Percentiles rank a stretch among this genome's conserved stretches.
Evolutionary conservation across 2,888 invertebrate species (phyloP).

Genomic region (Galerucella calmariensis): DNA sequence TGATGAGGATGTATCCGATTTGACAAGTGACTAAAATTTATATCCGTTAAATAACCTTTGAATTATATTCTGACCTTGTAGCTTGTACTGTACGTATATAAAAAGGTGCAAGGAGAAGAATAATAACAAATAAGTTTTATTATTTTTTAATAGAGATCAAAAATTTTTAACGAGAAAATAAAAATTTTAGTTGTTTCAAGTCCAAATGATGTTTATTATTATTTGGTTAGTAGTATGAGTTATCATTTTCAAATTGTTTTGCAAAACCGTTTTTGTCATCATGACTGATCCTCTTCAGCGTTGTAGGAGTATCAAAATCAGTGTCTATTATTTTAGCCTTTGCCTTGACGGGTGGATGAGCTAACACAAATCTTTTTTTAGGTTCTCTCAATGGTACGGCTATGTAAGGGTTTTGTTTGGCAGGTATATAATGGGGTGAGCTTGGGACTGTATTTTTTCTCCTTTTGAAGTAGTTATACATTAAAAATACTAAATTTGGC

Average conservation of each 20-base stretch:
- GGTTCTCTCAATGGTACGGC: conserved; percentile 82
- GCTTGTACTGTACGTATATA: too few species aligned
- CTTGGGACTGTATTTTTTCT: conserved; percentile 73
- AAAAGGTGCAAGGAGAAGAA: not conserved
- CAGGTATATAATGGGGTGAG: conserved; percentile 83
- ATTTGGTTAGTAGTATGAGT: not conserved
- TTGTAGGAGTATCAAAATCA: conserved; percentile 74
- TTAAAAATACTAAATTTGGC: conserved; percentile 55
- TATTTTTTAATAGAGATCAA: conserved; percentile 8
- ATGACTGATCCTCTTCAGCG: conserved; percentile 73
- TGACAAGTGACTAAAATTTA: too few species aligned
- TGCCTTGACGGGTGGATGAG: conserved; percentile 63
- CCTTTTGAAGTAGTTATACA: conserved; percentile 54
- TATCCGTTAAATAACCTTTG: too few species aligned
- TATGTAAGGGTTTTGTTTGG: conserved; percentile 86
- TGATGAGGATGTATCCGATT: too few species aligned
- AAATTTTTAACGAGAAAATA: not conserved
- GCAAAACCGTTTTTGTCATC: conserved; percentile 70
- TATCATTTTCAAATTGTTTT: conserved; percentile 55
- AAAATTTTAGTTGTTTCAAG: not conserved
- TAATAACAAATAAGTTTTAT: not conserved
- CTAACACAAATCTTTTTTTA: conserved; percentile 59
- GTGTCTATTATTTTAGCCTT: conserved; percentile 69
- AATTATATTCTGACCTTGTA: too few species aligned
- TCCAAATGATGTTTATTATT: not conserved